Base-by-base conservation (phyloP, 2,888 invertebrate species). In the Anaspis maculata region DNA sequence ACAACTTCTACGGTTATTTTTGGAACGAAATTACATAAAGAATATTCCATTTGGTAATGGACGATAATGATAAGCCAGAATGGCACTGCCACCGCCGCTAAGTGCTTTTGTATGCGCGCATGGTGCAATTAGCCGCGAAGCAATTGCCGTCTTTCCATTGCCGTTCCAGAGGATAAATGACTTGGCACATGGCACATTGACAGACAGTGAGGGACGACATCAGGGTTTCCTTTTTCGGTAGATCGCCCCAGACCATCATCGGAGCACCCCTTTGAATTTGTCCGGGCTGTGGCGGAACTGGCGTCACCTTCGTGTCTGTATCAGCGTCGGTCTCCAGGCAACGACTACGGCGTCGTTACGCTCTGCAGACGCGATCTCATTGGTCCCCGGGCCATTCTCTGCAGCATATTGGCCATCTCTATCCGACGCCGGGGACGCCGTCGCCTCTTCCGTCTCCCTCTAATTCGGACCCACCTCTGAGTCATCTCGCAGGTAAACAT, bases 401-500 rank as follows among this genome's bases (percentile, higher is more conserved):
- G 51, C 52, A 49, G 50, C 51, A 45, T n/a, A n/a, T 48, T 48
- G 41, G 45, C 43, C 45, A 44, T 51, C 54, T 44, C 46, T 46
- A 42, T 48, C 41, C 40, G 42, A 37, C 65, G 63, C 39, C 39
- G 61, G 63, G 68, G 68, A 66, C 69, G 69, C 61, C 67, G 13
- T 16, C 26, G n/a, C 21, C 19, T n/a, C 14, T 67, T 67, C 66
- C 59, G 61, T 62, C 59, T 52, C 54, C n/a, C n/a, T 44, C 56
- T 56, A 41, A 51, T 34, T 30, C 44, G 45, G 42, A 39, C 40
- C 46, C 48, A 45, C 46, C 53, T 50, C 56, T 54, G 57, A 58
- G 54, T 56, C 58, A 58, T 57, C 59, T 57, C 57, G 50, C 57
- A 51, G 54, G 57, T 54, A 51, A 70, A 72, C 71, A 71, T 41